A percentile compares a stretch with the other conserved stretches of the same genome.
Evolutionary conservation across 2,113 vertebrate species (phyloP).

Genomic region (Myrmophylax atrothorax): DNA sequence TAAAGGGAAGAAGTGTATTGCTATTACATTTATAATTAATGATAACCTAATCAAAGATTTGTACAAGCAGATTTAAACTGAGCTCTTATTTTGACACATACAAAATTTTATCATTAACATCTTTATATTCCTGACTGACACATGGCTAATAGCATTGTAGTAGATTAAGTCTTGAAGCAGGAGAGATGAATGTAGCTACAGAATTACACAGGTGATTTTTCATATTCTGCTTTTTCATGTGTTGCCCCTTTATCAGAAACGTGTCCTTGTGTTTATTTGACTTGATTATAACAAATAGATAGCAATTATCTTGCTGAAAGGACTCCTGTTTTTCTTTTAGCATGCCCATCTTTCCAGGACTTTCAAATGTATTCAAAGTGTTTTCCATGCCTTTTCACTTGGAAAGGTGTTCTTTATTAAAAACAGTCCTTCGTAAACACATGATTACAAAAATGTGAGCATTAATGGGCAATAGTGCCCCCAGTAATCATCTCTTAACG

Average conservation of each 20-base stretch:
- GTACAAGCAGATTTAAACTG: slow-evolving; percentile 52
- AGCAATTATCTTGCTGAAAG: slow-evolving; percentile 17
- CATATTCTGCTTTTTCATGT: slow-evolving; percentile 45
- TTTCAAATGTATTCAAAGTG: neutral
- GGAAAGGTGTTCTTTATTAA: slow-evolving; percentile 18
- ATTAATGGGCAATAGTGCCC: neutral
- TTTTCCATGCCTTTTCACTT: slow-evolving; percentile 2
- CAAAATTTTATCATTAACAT: slow-evolving; percentile 60
- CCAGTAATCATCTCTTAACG: neutral
- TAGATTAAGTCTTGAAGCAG: slow-evolving; percentile 51
- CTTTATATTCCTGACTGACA: slow-evolving; percentile 56
- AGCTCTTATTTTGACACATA: slow-evolving; percentile 53
- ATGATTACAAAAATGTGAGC: neutral
- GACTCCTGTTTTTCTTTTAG: neutral
- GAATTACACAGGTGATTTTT: slow-evolving; percentile 38
- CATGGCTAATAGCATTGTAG: slow-evolving; percentile 41
- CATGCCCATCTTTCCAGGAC: neutral
- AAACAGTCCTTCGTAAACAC: neutral
- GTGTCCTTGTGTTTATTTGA: slow-evolving; percentile 4
- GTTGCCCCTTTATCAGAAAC: slow-evolving; percentile 15
- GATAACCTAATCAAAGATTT: slow-evolving; percentile 53
- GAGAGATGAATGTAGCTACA: slow-evolving; percentile 31
- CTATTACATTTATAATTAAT: slow-evolving; percentile 62
- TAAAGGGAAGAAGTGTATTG: slow-evolving; percentile 28
- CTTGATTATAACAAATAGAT: slow-evolving; percentile 39